These are phyloP conservation scores for Hippopotamyrus pictus DNA, from an alignment of 2,797 vertebrate genomes.

Conservation along the genomic window DNA sequence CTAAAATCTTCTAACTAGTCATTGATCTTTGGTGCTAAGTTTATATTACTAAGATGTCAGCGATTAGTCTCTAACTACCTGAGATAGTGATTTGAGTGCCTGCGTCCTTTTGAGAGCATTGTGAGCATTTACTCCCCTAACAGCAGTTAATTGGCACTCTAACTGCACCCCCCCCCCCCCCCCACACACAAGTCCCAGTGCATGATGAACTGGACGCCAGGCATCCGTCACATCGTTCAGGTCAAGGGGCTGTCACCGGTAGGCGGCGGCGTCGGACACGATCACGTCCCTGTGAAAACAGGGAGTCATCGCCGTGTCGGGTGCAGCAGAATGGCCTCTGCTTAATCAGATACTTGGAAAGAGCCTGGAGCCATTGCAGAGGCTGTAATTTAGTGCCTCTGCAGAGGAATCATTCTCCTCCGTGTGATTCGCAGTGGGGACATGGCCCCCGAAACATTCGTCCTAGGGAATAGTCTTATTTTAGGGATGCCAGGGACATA, in stretches of 20 bases:
- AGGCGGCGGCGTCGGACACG: neutral
- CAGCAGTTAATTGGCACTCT: neutral
- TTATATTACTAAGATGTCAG: neutral
- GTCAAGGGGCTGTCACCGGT: constrained; percentile 10
- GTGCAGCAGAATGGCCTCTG: constrained; percentile 25
- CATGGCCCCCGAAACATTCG: neutral
- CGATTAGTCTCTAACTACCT: neutral
- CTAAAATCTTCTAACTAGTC: neutral
- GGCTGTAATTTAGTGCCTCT: neutral
- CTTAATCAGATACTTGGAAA: constrained; percentile 18
- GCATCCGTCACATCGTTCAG: neutral
- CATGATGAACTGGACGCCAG: neutral
- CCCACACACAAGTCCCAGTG: too few species aligned
- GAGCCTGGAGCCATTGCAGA: neutral
- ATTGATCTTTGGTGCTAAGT: neutral
- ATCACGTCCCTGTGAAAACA: constrained; percentile 25
- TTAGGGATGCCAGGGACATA: neutral
- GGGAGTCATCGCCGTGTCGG: constrained; percentile 36
- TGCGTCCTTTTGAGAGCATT: neutral
- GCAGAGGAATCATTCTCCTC: neutral
- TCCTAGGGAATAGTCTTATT: neutral
- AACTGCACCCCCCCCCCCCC: neutral
- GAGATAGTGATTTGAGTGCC: neutral
- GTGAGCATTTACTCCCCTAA: neutral
- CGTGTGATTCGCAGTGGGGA: neutral